Conservation (phyloP, 2,888 invertebrate genomes). For the Amphimallon solstitiale region DNA sequence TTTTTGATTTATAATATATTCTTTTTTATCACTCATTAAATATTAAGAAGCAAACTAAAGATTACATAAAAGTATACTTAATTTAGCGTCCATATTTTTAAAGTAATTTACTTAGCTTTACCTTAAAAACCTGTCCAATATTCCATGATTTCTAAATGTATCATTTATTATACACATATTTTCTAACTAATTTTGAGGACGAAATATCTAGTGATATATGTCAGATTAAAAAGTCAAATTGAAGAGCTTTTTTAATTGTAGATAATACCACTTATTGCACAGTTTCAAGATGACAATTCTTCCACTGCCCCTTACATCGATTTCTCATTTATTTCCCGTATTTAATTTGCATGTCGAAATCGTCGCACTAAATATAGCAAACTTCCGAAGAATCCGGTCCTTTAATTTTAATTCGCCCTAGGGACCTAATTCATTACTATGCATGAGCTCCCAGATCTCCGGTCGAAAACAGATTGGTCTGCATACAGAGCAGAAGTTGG, state of each 20-base stretch:
- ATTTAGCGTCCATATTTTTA: too few species aligned
- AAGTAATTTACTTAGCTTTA: too few species aligned
- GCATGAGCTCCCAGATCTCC: slow-evolving; percentile 62
- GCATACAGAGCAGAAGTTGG: slow-evolving; percentile 62
- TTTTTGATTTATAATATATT: too few species aligned
- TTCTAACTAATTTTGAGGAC: background rate
- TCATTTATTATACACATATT: too few species aligned
- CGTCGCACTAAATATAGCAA: slow-evolving; percentile 64
- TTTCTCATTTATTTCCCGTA: slow-evolving; percentile 43
- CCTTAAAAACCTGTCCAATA: too few species aligned
- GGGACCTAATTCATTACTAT: slow-evolving; percentile 66
- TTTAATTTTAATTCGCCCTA: slow-evolving; percentile 65
- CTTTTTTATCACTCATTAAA: too few species aligned
- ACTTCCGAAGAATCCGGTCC: slow-evolving; percentile 64
- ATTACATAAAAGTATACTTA: too few species aligned
- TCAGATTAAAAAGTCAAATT: background rate
- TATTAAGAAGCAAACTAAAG: too few species aligned
- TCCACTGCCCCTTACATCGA: slow-evolving; percentile 4
- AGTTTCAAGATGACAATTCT: background rate
- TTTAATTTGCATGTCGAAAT: slow-evolving; percentile 63
- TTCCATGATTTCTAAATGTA: too few species aligned
- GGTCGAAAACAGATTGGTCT: slow-evolving; percentile 61
- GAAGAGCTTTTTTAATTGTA: background rate
- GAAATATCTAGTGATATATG: background rate
- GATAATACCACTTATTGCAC: slow-evolving; percentile 11